Base-by-base conservation (phyloP, 2,888 invertebrate genomes). In the Diplolepis rosae region DNA sequence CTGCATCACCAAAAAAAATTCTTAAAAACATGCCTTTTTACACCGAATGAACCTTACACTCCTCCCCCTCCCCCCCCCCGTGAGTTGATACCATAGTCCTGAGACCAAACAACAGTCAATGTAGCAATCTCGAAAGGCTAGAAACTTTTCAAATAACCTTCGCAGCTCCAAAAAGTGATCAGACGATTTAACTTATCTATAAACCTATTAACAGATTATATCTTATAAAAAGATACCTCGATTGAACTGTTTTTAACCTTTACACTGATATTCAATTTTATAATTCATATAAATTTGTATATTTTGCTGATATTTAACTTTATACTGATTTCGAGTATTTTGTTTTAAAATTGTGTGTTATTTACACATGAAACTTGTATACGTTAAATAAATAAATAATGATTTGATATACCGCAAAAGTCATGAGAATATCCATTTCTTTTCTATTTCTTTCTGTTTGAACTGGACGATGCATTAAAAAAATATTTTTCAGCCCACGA, bases 401-500 rank as follows among this genome's bases (percentile, higher is more conserved):
- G 2, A 51, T 51, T 51, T n/a, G 0, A 7, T 24, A 39, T 61
- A 32, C n/a, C 4, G 35, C 13, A 13, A 32, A 54, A 18, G 54
- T 15, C 11, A 24, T 22, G 4, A 61, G 56, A 61, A 24, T 18
- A 6, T 9, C 15, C 9, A 18, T 6, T 18, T 24, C 39, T 61
- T 35, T 7, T n/a, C 27, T n/a, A 6, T 7, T 13, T 24, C 5
- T 32, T 13, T 22, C 22, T 61, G 35, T 39, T n/a, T 39, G 35
- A 7, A 35, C 4, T 56, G n/a, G 32, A 39, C 22, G 39, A 61
- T 5, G 35, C 22, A 35, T 61, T 61, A 39, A 61, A 61, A 61
- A 61, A 61, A 61, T 56, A 32, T 35, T 56, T 61, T 61, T 22
- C 24, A 61, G 35, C n/a, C n/a, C 4, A 35, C n/a, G 39, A 39